Conservation (phyloP, 2,888 invertebrate species). For the Polydrusus cervinus region DNA sequence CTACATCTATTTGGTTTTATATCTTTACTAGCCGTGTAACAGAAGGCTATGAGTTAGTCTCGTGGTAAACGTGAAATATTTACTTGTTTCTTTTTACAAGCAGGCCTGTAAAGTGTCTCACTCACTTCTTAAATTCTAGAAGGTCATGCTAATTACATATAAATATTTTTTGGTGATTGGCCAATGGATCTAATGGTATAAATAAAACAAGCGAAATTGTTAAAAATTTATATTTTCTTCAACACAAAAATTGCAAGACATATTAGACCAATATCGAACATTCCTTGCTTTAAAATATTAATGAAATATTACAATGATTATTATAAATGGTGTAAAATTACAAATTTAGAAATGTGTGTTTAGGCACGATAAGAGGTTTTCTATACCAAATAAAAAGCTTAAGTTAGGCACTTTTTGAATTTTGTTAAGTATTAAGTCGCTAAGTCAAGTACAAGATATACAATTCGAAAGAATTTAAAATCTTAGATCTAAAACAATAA, state of each 20-base stretch:
- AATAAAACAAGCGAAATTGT: conserved; percentile 15
- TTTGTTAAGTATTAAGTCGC: conserved; percentile 27
- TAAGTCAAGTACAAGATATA: conserved; percentile 15
- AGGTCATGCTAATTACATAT: too few species aligned
- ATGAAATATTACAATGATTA: conserved; percentile 25
- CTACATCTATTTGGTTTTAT: too few species aligned
- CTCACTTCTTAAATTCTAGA: too few species aligned
- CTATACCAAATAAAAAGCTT: conserved; percentile 47
- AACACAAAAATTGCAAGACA: conserved; percentile 30
- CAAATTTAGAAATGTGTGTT: conserved; percentile 30
- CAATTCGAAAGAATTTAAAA: conserved; percentile 31
- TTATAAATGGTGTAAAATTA: conserved; percentile 32
- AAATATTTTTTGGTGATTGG: too few species aligned
- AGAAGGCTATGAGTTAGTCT: too few species aligned
- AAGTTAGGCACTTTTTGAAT: conserved; percentile 47
- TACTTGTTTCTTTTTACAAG: too few species aligned
- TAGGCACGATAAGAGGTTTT: conserved; percentile 46
- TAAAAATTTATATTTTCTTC: conserved; percentile 47
- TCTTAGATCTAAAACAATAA: conserved; percentile 18
- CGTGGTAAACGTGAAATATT: too few species aligned
- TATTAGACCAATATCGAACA: conserved; percentile 31
- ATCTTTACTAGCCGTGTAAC: too few species aligned
- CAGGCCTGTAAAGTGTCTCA: too few species aligned
- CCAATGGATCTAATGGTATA: background rate
- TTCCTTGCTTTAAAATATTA: conserved; percentile 31